Conservation (phyloP, 2,113 vertebrate species). For the Naja naja region DNA sequence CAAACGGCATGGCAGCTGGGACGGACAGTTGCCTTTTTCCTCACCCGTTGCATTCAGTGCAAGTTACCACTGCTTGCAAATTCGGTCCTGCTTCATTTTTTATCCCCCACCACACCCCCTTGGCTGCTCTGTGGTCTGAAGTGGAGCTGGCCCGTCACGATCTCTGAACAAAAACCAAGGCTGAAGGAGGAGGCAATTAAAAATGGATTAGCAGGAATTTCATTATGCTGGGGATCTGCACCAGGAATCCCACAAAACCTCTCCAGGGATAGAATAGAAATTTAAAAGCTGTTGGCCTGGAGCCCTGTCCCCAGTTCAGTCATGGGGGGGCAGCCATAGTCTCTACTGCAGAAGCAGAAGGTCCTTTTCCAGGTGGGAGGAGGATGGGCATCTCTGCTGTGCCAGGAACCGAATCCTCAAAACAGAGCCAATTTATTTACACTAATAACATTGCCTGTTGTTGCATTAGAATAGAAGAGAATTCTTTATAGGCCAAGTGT, state of each 20-base stretch:
- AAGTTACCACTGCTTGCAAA: background rate
- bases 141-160: background rate
- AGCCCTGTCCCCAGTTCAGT: rapidly evolving
- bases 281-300: background rate
- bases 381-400: background rate
- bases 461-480: background rate
- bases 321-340: background rate
- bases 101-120: no score
- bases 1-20: no score
- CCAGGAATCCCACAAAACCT: slow-evolving; percentile 18
- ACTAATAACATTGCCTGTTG: background rate
- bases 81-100: background rate
- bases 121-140: background rate
- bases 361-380: background rate
- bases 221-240: slow-evolving; percentile 30
- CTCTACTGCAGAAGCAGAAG: background rate
- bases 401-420: background rate
- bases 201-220: slow-evolving; percentile 45
- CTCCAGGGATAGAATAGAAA: background rate
- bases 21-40: background rate
- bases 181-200: slow-evolving; percentile 41
- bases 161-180: background rate
- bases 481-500: no score
- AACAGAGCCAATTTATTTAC: background rate
- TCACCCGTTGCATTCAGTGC: background rate